Percentiles rank a stretch among this genome's conserved stretches.
phyloP scores from a whole-genome alignment of 1,140 invertebrate species.

The Sarcophaga bullata region DNA sequence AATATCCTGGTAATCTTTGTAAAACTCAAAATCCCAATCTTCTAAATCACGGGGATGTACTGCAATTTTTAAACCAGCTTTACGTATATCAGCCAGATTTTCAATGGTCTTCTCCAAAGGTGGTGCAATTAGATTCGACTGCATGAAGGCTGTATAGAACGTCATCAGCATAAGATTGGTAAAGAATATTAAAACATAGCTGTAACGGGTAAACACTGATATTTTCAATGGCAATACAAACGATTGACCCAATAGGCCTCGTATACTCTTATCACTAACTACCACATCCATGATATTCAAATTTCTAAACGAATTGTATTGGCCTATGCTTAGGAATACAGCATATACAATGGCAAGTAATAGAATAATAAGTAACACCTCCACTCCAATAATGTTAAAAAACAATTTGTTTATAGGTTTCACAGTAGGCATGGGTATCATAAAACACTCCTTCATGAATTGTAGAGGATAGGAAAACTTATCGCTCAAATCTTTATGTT shows the following conservation, averaged over 20 bases:
- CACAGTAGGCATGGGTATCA: constrained; percentile 8
- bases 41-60: constrained; percentile 19
- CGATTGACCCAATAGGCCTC: constrained; percentile 41
- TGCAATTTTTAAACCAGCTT: constrained; percentile 36
- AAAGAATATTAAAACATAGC: constrained; percentile 35
- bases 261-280: constrained; percentile 43
- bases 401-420: not conserved
- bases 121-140: constrained; percentile 35
- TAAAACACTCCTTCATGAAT: not conserved
- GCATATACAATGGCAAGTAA: not conserved
- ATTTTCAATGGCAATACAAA: constrained; percentile 10
- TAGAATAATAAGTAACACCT: not conserved
- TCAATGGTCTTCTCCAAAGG: not conserved
- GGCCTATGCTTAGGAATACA: not conserved
- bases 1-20: constrained; percentile 14
- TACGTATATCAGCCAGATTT: constrained; percentile 17
- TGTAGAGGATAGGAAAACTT: constrained; percentile 31
- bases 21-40: not conserved
- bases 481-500: not conserved
- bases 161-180: constrained; percentile 41
- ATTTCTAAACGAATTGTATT: not conserved
- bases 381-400: not conserved
- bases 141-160: constrained; percentile 39
- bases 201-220: not conserved
- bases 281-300: constrained; percentile 23